Evolutionary conservation across 2,113 vertebrate genomes (phyloP).

Genomic region (Sinocyclocheilus rhinocerous): DNA sequence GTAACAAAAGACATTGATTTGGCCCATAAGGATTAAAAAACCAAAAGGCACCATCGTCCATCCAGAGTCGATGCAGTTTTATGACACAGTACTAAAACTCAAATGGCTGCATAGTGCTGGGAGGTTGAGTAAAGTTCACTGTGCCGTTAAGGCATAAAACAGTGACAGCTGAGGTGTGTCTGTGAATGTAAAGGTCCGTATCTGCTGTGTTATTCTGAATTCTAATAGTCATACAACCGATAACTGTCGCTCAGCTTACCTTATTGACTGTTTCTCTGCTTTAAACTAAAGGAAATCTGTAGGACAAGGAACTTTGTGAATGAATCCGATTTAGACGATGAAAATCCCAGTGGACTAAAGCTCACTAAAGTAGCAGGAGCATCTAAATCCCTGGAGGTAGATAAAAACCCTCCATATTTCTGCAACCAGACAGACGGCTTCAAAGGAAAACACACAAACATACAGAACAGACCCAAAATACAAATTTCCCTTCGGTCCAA

Average conservation of each 20-base stretch:
- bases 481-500: conserved; percentile 12
- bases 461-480: background rate
- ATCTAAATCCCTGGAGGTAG: conserved; percentile 18
- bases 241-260: background rate
- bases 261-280: conserved; percentile 1
- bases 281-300: conserved; percentile 1
- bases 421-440: conserved; percentile 11
- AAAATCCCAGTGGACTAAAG: background rate
- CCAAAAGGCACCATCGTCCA: conserved; percentile 10
- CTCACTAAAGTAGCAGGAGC: background rate
- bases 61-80: conserved; percentile 20
- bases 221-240: background rate
- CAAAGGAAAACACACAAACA: conserved; percentile 4
- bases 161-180: conserved; percentile 10
- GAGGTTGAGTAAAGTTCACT: conserved; percentile 34
- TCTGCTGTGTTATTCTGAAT: conserved; percentile 8
- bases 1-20: conserved; percentile 49
- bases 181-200: background rate
- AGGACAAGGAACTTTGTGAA: conserved; percentile 3
- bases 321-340: background rate
- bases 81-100: conserved; percentile 5
- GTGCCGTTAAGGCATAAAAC: conserved; percentile 24
- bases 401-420: conserved; percentile 5
- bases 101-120: conserved; percentile 7
- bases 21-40: conserved; percentile 46